These are phyloP conservation scores for Hypsibius dujardini DNA, from an alignment of 1,140 invertebrate genomes.

Conservation along the genomic window DNA sequence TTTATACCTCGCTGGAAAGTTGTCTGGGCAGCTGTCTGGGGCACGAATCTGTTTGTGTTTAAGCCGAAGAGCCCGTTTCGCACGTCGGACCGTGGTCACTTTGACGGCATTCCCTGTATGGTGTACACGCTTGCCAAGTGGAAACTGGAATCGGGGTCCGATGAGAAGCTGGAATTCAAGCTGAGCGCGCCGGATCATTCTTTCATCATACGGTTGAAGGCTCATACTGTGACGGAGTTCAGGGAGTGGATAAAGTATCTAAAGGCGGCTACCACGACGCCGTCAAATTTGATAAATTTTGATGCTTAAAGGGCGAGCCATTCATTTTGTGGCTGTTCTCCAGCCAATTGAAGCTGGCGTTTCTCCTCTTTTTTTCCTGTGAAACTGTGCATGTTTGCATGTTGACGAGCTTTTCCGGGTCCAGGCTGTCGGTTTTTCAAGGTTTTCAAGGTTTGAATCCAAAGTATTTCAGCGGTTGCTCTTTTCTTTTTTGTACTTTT, in stretches of 20 bases:
- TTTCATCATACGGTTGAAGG: not conserved
- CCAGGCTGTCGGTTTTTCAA: too few species aligned
- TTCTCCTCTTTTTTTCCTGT: too few species aligned
- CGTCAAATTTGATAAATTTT: constrained; percentile 13
- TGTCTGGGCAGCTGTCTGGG: constrained; percentile 12
- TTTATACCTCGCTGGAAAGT: constrained; percentile 9
- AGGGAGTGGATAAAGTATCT: constrained; percentile 16
- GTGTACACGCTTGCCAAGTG: constrained; percentile 10
- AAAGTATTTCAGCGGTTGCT: too few species aligned
- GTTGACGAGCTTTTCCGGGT: too few species aligned
- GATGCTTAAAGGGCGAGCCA: not conserved
- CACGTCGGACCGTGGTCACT: not conserved
- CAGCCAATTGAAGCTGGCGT: too few species aligned
- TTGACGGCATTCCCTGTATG: constrained; percentile 6
- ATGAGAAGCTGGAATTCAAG: not conserved
- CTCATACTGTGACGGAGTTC: constrained; percentile 5
- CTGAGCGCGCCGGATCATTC: not conserved
- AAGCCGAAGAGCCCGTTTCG: constrained; percentile 14
- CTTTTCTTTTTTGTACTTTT: too few species aligned
- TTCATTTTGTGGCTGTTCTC: too few species aligned
- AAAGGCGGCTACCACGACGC: not conserved
- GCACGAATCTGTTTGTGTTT: not conserved
- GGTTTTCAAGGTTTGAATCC: too few species aligned
- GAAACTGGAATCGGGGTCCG: not conserved
- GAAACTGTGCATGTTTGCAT: too few species aligned